phyloP scores from a whole-genome alignment of 2,113 vertebrate species.

The Engystomops pustulosus region DNA sequence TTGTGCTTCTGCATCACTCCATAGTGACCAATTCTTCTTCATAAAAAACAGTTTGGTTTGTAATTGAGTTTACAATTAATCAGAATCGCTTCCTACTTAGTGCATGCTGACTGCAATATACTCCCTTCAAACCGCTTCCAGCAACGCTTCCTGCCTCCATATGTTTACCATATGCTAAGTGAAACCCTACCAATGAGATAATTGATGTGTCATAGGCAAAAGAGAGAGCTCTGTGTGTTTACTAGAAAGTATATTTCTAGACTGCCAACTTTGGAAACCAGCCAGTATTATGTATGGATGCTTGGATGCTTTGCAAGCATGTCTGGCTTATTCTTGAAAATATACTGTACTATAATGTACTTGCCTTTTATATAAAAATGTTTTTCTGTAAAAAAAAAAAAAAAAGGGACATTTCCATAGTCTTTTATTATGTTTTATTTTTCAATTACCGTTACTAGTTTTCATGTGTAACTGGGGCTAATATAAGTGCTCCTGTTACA shows the following conservation, averaged over 20 bases:
- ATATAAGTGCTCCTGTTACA: no score
- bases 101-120: constrained; percentile 61
- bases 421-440: no score
- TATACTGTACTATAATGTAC: neutral
- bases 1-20: constrained; percentile 24
- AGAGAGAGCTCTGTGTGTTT: neutral
- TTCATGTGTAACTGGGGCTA: no score
- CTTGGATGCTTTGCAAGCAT: neutral
- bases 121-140: constrained; percentile 67
- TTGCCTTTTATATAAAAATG: no score
- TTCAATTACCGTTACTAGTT: no score
- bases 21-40: constrained; percentile 16
- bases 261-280: neutral
- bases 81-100: constrained; percentile 62
- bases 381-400: no score
- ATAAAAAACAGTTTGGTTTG: constrained; percentile 48
- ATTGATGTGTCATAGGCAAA: constrained; percentile 25
- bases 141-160: constrained; percentile 60
- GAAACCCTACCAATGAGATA: constrained; percentile 50
- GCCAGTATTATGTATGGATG: neutral
- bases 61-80: constrained; percentile 69
- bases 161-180: constrained; percentile 63
- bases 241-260: neutral
- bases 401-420: no score
- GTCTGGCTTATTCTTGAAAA: neutral